Conservation (phyloP, 2,113 vertebrate genomes). For the Cephalopholis sonnerati region DNA sequence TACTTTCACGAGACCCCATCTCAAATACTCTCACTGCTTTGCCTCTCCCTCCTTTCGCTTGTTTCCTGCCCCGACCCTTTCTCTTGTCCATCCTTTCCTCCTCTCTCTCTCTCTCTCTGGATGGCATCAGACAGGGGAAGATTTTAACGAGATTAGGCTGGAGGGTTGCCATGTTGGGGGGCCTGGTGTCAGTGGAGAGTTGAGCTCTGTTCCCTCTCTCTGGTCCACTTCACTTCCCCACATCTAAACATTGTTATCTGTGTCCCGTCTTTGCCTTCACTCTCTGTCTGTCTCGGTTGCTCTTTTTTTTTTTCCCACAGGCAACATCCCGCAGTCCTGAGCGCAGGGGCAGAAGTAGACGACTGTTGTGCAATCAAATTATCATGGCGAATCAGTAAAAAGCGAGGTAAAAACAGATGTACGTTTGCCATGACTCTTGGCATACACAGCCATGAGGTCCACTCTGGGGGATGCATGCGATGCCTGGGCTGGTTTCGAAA, state of each 20-base stretch:
- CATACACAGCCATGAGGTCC: slow-evolving; percentile 21
- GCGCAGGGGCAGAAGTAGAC: slow-evolving; percentile 5
- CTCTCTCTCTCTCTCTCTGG: slow-evolving; percentile 41
- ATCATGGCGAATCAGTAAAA: slow-evolving; percentile 46
- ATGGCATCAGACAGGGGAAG: slow-evolving; percentile 70
- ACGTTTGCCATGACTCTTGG: slow-evolving; percentile 37
- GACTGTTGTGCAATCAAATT: slow-evolving; percentile 52
- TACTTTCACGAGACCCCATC: slow-evolving; percentile 52
- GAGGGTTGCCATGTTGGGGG: slow-evolving; percentile 75
- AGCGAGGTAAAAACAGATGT: slow-evolving; percentile 24
- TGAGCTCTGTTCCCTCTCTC: slow-evolving; percentile 66
- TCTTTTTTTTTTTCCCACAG: slow-evolving; percentile 23
- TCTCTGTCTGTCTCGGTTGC: slow-evolving; percentile 40
- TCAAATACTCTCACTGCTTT: slow-evolving; percentile 36
- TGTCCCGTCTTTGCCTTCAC: slow-evolving; percentile 38
- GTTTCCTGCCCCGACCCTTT: slow-evolving; percentile 10
- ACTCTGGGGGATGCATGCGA: slow-evolving; percentile 28
- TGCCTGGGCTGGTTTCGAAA: slow-evolving; percentile 54
- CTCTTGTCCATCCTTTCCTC: slow-evolving; percentile 34
- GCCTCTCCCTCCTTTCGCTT: slow-evolving; percentile 14
- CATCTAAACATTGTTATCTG: slow-evolving; percentile 75
- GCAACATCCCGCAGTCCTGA: slow-evolving; percentile 35
- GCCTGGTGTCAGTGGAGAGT: slow-evolving; percentile 67
- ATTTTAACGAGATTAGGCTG: slow-evolving; percentile 82
- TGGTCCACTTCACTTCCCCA: slow-evolving; percentile 71